Percentiles rank a stretch among this genome's conserved stretches.
Evolutionary conservation across 2,113 vertebrate species (phyloP).

Genomic region (Camelus dromedarius): DNA sequence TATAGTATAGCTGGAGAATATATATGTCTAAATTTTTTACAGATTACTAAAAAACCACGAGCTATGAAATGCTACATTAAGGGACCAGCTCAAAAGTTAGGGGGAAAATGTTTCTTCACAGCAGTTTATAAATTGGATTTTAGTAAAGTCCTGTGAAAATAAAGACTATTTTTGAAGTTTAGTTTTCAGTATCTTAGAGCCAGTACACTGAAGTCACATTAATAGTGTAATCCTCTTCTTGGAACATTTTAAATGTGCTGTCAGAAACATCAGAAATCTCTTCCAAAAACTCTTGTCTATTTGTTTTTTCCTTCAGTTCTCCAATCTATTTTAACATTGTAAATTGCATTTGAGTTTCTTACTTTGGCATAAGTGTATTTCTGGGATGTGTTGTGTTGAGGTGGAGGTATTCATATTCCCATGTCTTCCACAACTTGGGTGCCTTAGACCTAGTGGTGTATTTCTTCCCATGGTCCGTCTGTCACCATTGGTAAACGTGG

Average conservation of each 20-base stretch:
- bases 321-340: not conserved
- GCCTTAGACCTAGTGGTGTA: constrained; percentile 5
- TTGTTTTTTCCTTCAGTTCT: not conserved
- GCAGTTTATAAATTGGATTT: constrained; percentile 35
- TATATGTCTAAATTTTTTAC: constrained; percentile 82
- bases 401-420: not conserved
- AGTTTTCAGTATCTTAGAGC: constrained; percentile 39
- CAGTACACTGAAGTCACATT: not conserved
- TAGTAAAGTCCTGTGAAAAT: constrained; percentile 41
- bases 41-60: constrained; percentile 81
- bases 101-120: constrained; percentile 23
- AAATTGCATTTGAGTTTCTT: constrained; percentile 47
- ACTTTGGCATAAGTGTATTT: not conserved
- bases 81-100: not conserved
- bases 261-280: constrained; percentile 17
- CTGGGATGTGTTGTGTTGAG: not conserved
- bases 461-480: not conserved
- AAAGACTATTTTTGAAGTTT: not conserved
- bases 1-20: constrained; percentile 70
- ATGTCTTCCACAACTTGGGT: not conserved
- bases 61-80: constrained; percentile 80
- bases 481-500: not conserved
- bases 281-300: not conserved
- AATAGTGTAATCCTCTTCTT: constrained; percentile 3
- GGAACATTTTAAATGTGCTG: constrained; percentile 55